These are phyloP conservation scores for Drosophila setosimentum DNA, from an alignment of 2,888 invertebrate genomes.

Conservation along the genomic window DNA sequence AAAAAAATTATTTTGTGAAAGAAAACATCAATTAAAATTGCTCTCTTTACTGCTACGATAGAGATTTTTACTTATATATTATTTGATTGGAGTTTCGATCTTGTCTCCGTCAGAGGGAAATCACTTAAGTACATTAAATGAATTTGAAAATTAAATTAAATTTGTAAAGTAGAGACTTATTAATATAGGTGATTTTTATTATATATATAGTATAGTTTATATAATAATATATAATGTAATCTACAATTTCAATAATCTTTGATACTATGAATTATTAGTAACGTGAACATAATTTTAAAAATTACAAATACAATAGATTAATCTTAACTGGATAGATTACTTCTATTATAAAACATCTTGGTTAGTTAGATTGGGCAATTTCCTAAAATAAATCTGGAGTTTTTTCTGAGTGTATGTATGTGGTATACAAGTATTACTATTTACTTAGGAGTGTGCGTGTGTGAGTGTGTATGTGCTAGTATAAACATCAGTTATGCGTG, in stretches of 20 bases:
- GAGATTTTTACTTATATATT: background rate
- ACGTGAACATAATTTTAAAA: no score
- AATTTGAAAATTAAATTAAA: accelerated
- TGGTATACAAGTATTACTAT: conserved; percentile 10
- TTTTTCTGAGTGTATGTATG: background rate
- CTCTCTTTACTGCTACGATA: accelerated
- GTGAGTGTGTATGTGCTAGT: conserved; percentile 9
- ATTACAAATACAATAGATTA: no score
- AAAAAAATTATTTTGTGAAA: no score
- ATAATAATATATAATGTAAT: no score
- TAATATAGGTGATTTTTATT: no score
- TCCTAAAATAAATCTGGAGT: accelerated
- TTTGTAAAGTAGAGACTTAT: background rate
- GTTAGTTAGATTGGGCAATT: accelerated
- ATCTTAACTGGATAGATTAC: background rate
- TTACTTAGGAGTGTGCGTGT: background rate
- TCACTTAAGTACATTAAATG: accelerated
- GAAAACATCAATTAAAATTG: background rate
- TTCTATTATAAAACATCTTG: accelerated
- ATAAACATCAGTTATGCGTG: conserved; percentile 67
- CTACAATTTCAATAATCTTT: background rate
- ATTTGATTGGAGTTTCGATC: background rate
- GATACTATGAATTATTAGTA: background rate
- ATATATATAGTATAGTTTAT: no score
- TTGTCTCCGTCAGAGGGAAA: background rate